Conservation (phyloP, 35 echinoderm and acorn worm species). For the Ophioderma brevispina region DNA sequence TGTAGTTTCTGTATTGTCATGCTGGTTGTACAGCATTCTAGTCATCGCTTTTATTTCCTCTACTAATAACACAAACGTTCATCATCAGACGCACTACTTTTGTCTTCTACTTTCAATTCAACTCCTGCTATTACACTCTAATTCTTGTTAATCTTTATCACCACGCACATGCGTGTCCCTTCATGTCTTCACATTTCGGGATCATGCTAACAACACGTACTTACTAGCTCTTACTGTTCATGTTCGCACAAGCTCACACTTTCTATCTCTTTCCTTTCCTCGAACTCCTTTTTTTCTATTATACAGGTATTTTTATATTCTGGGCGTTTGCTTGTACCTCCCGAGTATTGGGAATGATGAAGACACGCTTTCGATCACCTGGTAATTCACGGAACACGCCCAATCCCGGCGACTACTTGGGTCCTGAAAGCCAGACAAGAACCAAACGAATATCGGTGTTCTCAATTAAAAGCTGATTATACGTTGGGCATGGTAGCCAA, state of each 20-base stretch:
- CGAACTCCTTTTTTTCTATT: not conserved
- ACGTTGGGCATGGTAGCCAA: too few species aligned
- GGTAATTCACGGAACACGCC: not conserved
- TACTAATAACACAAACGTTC: too few species aligned
- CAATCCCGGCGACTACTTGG: not conserved
- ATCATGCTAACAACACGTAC: too few species aligned
- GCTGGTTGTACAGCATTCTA: too few species aligned
- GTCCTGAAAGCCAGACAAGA: not conserved
- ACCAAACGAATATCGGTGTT: not conserved
- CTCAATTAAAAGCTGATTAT: not conserved
- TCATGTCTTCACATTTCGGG: too few species aligned
- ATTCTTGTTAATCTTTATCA: too few species aligned
- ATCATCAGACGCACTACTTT: too few species aligned
- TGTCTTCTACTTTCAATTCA: not conserved
- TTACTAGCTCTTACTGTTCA: too few species aligned
- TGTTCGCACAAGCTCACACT: too few species aligned
- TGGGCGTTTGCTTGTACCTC: not conserved
- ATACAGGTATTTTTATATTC: not conserved
- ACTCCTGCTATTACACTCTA: not conserved
- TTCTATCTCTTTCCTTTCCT: not conserved
- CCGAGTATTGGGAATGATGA: not conserved
- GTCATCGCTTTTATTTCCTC: too few species aligned
- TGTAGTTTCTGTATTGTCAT: too few species aligned
- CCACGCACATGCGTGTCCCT: too few species aligned
- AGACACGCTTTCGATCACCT: not conserved